phyloP scores from a whole-genome alignment of 2,113 vertebrate genomes.

The Capra hircus region DNA sequence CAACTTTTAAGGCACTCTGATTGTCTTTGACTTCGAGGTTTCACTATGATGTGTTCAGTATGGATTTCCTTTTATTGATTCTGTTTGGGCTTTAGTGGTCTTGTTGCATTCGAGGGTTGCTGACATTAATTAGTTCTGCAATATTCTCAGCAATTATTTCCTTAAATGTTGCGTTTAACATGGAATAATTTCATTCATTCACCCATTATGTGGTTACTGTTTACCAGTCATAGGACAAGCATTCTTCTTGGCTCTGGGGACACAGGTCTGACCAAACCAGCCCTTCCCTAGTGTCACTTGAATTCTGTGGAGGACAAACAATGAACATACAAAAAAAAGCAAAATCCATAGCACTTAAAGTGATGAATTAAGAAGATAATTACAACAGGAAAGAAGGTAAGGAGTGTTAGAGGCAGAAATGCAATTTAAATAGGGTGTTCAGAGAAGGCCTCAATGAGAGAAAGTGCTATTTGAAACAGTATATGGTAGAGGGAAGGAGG shows the following conservation, averaged over 20 bases:
- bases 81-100: neutral
- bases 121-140: neutral
- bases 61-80: neutral
- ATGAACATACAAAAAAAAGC: neutral
- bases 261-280: neutral
- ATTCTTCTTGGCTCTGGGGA: neutral
- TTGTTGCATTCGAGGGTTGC: neutral
- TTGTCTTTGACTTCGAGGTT: neutral
- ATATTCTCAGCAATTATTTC: neutral
- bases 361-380: neutral
- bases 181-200: neutral
- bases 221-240: neutral
- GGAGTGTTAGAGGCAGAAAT: neutral
- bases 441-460: neutral
- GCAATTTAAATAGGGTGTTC: neutral
- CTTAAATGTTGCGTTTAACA: neutral
- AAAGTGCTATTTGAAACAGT: neutral
- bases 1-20: neutral
- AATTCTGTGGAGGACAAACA: neutral
- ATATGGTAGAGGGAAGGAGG: neutral
- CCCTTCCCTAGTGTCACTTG: neutral
- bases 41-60: neutral
- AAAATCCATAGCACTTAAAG: neutral
- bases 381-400: neutral
- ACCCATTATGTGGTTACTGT: neutral